Base-by-base conservation (phyloP, 2,797 vertebrate genomes). In the Poliocrania exsul region DNA sequence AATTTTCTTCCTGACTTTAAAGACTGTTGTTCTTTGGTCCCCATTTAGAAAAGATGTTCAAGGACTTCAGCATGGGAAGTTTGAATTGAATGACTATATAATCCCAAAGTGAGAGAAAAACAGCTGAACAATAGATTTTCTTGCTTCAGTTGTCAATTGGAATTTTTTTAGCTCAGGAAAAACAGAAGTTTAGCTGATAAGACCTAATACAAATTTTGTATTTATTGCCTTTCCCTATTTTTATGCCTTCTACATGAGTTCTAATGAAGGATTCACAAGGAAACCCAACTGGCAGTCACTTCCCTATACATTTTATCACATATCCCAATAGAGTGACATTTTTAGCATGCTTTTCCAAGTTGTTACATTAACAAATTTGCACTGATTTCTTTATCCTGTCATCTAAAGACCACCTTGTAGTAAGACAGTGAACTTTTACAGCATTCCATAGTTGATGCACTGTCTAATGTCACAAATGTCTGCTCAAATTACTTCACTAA, bases 401-500 rank as follows among this genome's bases (percentile, higher is more conserved):
- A 96, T 98, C 97, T 97, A 98, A 98, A 98, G 97, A 98, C 97
- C 96, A 98, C 97, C 98, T 97, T 98, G 97, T 98, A 93, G 90
- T 95, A 69, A 94, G 97, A 97, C 93, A 92, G 96, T 96, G 97
- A 97, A 97, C 97, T 97, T 97, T 97, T 97, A 97, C 97, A 98
- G 96, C 97, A 95, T 97, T 97, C 95, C 83, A 92, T 95, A 96
- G 95, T 95, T 97, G 97, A 97, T 97, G 97, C 96, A 97, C 98
- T 98, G 98, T 98, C 98, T 99, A 99, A 99, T 99, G 99, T 99
- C 98, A 98, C 97, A 96, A 97, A 94, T 96, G 99, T 99, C 98
- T 97, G 95, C 95, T 99, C 96, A 57, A 94, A 99, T 99, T 98
- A 99, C 97, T 96, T 97, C 97, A 94, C 71, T 53, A 95, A 97